Percentiles rank a stretch among this genome's conserved stretches.
These are phyloP conservation scores for Nineta flava DNA, from an alignment of 2,888 invertebrate genomes.

Conservation along the genomic window DNA sequence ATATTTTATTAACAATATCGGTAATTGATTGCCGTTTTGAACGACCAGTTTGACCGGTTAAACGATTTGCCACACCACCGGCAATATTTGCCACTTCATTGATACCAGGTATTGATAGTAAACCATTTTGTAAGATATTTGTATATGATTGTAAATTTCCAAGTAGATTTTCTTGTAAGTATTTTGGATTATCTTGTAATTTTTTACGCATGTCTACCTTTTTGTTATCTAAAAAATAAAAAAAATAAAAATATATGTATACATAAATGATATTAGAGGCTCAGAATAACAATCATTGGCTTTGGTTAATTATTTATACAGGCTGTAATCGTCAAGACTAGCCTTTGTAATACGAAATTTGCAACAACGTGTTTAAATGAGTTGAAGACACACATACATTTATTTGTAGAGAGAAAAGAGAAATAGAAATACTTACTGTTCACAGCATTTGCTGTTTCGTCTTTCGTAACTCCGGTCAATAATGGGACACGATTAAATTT, in stretches of 20 bases:
- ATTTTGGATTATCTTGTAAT: conserved; percentile 26
- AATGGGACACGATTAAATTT: conserved; percentile 43
- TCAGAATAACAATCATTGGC: too few species aligned
- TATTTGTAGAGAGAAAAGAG: neutral
- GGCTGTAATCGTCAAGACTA: too few species aligned
- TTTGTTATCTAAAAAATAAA: conserved; percentile 17
- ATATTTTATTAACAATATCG: neutral
- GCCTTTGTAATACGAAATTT: too few species aligned
- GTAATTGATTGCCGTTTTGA: neutral
- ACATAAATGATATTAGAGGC: too few species aligned
- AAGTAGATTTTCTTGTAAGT: conserved; percentile 26
- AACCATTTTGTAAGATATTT: conserved; percentile 16
- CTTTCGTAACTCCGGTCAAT: conserved; percentile 54
- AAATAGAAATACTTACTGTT: conserved; percentile 27
- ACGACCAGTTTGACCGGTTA: neutral
- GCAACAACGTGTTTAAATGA: neutral
- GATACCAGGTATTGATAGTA: neutral
- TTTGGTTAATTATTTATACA: too few species aligned
- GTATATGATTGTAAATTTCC: conserved; percentile 26
- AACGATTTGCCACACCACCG: neutral
- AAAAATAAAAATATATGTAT: neutral
- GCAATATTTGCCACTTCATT: too few species aligned
- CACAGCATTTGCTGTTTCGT: conserved; percentile 50
- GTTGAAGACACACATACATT: neutral
- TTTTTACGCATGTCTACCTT: conserved; percentile 25